Conservation (phyloP, 1,140 invertebrate genomes). For the Gryon sp. region DNA sequence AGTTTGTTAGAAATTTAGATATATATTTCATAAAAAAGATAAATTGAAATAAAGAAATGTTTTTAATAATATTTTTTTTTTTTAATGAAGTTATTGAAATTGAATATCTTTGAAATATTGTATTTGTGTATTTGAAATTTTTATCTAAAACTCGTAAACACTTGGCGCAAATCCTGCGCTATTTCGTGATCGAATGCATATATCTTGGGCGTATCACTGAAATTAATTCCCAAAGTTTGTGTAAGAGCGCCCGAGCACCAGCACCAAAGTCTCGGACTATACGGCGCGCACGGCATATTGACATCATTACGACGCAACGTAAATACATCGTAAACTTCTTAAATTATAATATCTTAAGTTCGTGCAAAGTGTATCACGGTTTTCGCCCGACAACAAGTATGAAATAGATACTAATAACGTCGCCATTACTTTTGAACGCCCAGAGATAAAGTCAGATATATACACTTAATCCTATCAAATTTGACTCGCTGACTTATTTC, state of each 20-base stretch:
- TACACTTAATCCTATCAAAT: constrained; percentile 19
- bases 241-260: constrained; percentile 2
- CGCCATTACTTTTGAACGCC: constrained; percentile 14
- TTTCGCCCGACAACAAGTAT: constrained; percentile 38
- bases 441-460: constrained; percentile 12
- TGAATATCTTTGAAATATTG: no score
- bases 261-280: no score
- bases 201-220: constrained; percentile 27
- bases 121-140: neutral
- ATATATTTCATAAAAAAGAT: no score
- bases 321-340: constrained; percentile 52
- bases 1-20: no score
- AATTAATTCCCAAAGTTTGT: constrained; percentile 53
- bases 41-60: no score
- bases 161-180: neutral
- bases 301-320: constrained; percentile 48
- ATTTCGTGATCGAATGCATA: constrained; percentile 23
- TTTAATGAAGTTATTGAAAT: no score
- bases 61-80: no score
- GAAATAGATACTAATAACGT: constrained; percentile 44
- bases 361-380: constrained; percentile 42
- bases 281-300: constrained; percentile 31
- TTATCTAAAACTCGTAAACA: neutral
- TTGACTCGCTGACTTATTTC: constrained; percentile 15
- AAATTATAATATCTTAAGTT: constrained; percentile 53